Evolutionary conservation across 1,140 invertebrate genomes (phyloP).

Genomic region (Panulirus ornatus): DNA sequence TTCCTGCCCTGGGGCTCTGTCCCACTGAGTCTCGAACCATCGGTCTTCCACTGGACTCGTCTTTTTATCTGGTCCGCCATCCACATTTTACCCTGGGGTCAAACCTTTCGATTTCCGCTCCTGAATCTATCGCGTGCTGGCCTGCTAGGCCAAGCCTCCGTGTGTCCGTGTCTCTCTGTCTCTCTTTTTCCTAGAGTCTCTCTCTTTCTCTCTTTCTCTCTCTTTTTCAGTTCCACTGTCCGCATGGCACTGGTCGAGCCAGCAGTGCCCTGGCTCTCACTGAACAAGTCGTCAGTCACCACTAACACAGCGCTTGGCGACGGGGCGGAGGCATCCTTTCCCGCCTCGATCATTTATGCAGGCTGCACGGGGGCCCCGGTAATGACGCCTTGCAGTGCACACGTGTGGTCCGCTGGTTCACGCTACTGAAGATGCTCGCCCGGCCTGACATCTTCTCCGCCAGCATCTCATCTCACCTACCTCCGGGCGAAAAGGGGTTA

Average conservation of each 20-base stretch:
- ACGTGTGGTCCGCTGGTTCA: conserved; percentile 60
- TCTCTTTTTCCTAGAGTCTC: not conserved
- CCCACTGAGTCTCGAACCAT: no score
- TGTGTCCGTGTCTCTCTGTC: conserved; percentile 5
- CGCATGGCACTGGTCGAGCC: not conserved
- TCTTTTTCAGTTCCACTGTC: not conserved
- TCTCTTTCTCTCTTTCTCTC: conserved; percentile 28
- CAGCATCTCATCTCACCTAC: conserved; percentile 60
- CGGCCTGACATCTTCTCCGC: conserved; percentile 52
- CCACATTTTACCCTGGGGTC: not conserved
- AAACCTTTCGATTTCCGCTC: not conserved
- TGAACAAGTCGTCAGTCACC: not conserved
- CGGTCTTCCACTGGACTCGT: no score
- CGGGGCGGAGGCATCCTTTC: no score
- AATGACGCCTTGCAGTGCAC: conserved; percentile 61
- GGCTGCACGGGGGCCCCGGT: not conserved
- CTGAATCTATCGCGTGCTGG: not conserved
- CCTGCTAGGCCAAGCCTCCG: not conserved
- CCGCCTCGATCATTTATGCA: conserved; percentile 18
- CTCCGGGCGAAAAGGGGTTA: conserved; percentile 65
- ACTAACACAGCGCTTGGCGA: not conserved
- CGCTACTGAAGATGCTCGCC: conserved; percentile 52
- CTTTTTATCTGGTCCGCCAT: no score
- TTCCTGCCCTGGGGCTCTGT: no score
- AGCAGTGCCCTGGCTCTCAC: not conserved